Base-by-base conservation (phyloP, 2,888 invertebrate species). In the Dicranocentrus wangi region DNA sequence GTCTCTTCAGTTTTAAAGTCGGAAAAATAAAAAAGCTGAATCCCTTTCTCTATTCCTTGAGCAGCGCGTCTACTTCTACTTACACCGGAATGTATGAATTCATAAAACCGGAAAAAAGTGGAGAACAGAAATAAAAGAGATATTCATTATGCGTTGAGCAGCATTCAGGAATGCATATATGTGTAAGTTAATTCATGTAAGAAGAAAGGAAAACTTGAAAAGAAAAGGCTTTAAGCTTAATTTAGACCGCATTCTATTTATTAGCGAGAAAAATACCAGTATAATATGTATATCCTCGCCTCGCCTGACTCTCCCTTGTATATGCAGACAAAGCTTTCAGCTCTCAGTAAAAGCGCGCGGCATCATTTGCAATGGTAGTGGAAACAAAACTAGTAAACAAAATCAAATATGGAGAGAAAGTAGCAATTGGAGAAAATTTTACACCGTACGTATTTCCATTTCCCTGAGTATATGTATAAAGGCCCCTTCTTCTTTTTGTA, bases 201-300 rank as follows among this genome's bases (percentile, higher is more conserved):
- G 28, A n/a, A n/a, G 71, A 39, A 51, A 51, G 27, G 23, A 43
- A 32, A 51, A 47, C 7, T 63, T 47, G 21, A 73, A 55, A 53
- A 53, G 63, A 65, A 65, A 65, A 51, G 73, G 32, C 68, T 58
- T 27, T 39, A 23, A 77, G 77, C 77, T 47, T 77, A 77, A 77
- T 77, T 77, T 77, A 43, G 47, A 53, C 23, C 60, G 55, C n/a
- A 21, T 43, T 25, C 47, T 66, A 43, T 66, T 23, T 47, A 66
- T 66, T 65, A 32, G 23, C n/a, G 32, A 13, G 65, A 13, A 63
- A 39, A 39, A 63, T 25, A 27, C 3, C 21, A 39, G 23, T 19
- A 63, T 32, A n/a, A n/a, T n/a, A n/a, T 32, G 2, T 19, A 63
- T n/a, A 17, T 23, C 53, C 53, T n/a, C n/a, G n/a, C n/a, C n/a